phyloP scores from a whole-genome alignment of 2,113 vertebrate genomes.

The Nanorana parkeri region DNA sequence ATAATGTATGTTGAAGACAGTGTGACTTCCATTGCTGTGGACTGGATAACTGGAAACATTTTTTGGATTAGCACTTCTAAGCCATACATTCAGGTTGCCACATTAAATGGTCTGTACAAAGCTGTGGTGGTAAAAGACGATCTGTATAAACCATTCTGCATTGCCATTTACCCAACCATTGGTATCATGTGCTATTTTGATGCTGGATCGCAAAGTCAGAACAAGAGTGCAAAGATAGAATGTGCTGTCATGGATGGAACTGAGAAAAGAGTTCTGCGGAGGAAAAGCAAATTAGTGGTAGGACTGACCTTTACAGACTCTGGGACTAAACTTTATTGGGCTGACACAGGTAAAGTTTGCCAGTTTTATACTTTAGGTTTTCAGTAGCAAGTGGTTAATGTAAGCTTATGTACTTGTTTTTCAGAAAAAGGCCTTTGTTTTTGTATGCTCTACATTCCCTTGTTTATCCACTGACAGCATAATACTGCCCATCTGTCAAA shows the following conservation, averaged over 20 bases:
- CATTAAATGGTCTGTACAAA: slow-evolving; percentile 65
- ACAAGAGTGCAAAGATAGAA: slow-evolving; percentile 60
- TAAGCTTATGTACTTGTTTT: no score
- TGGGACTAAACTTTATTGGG: slow-evolving; percentile 84
- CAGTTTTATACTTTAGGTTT: neutral
- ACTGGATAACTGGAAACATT: slow-evolving; percentile 87
- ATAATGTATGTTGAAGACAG: slow-evolving; percentile 72
- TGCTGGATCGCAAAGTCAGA: neutral
- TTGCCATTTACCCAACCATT: slow-evolving; percentile 77
- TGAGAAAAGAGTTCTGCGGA: slow-evolving; percentile 75
- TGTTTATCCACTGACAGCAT: no score
- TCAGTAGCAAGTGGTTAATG: no score
- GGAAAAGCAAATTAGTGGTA: slow-evolving; percentile 68
- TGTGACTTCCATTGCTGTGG: slow-evolving; percentile 79
- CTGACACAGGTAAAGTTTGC: slow-evolving; percentile 76
- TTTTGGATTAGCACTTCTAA: slow-evolving; percentile 82
- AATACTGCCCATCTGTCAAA: no score
- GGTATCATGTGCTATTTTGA: slow-evolving; percentile 82
- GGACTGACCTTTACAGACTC: slow-evolving; percentile 76
- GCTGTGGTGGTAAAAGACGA: slow-evolving; percentile 68
- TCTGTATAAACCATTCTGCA: slow-evolving; percentile 68
- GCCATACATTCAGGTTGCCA: slow-evolving; percentile 74
- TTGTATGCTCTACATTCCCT: no score
- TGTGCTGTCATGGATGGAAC: slow-evolving; percentile 86
- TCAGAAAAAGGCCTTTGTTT: no score